A percentile compares a stretch with the other conserved stretches of the same genome.
phyloP scores from a whole-genome alignment of 2,888 invertebrate genomes.

The Xanthia togata region DNA sequence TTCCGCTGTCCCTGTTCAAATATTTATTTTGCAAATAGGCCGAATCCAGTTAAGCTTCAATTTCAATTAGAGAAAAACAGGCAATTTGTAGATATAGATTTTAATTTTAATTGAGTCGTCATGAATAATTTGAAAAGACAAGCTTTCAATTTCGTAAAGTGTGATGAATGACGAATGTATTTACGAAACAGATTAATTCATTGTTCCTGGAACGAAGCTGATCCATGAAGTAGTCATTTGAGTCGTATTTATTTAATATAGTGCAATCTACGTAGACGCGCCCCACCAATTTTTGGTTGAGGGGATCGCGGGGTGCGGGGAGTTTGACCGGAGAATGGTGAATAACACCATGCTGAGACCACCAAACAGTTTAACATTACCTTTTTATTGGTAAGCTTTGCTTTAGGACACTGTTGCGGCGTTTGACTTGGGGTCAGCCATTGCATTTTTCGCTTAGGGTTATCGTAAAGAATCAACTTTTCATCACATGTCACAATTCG shows the following conservation, averaged over 20 bases:
- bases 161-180: constrained; percentile 65
- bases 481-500: too few species aligned
- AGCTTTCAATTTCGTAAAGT: constrained; percentile 67
- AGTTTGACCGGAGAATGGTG: too few species aligned
- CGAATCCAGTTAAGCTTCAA: constrained; percentile 67
- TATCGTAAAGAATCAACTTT: too few species aligned
- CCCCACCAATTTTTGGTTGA: too few species aligned
- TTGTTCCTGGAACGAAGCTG: constrained; percentile 26
- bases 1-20: constrained; percentile 49
- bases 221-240: constrained; percentile 24
- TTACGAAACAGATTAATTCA: constrained; percentile 58
- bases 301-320: too few species aligned
- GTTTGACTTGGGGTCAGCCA: too few species aligned
- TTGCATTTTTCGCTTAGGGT: too few species aligned
- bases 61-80: constrained; percentile 76
- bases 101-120: constrained; percentile 75
- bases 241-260: constrained; percentile 8
- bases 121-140: constrained; percentile 72
- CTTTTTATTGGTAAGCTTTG: too few species aligned
- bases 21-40: constrained; percentile 72
- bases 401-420: too few species aligned
- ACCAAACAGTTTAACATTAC: too few species aligned
- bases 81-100: constrained; percentile 73
- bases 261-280: too few species aligned
- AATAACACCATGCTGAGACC: too few species aligned